Evolutionary conservation across 2,888 invertebrate genomes (phyloP).

Genomic region (Ichneumon xanthorius): DNA sequence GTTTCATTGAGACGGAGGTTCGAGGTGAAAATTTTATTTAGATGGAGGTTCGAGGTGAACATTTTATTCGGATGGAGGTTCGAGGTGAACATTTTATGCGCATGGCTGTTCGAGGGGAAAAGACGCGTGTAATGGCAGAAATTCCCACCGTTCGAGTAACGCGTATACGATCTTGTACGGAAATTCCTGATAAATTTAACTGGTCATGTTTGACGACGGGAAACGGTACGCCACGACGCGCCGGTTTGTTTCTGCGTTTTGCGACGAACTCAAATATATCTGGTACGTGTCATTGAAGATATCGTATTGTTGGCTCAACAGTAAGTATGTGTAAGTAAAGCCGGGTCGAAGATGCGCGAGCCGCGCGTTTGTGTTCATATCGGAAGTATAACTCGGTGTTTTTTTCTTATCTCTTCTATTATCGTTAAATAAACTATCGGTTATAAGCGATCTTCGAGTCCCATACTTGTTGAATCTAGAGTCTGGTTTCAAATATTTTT

Average conservation of each 20-base stretch:
- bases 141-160: neutral
- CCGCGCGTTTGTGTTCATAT: neutral
- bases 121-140: no score
- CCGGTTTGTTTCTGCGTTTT: constrained; percentile 77
- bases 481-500: neutral
- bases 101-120: neutral
- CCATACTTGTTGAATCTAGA: neutral
- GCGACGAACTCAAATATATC: constrained; percentile 22
- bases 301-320: neutral
- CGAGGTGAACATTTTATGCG: neutral
- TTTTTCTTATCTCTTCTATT: neutral
- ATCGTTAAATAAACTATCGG: neutral
- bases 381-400: neutral
- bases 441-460: neutral
- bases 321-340: neutral
- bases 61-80: neutral
- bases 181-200: neutral
- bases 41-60: neutral
- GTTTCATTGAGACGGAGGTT: neutral
- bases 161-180: constrained; percentile 6
- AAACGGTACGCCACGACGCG: constrained; percentile 69
- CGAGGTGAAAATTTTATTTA: no score
- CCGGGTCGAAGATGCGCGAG: neutral
- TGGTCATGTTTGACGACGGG: constrained; percentile 43
- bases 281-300: neutral